Percentiles rank a stretch among this genome's conserved stretches.
These are phyloP conservation scores for Eupithecia pulchellata DNA, from an alignment of 2,888 invertebrate genomes.

Conservation along the genomic window DNA sequence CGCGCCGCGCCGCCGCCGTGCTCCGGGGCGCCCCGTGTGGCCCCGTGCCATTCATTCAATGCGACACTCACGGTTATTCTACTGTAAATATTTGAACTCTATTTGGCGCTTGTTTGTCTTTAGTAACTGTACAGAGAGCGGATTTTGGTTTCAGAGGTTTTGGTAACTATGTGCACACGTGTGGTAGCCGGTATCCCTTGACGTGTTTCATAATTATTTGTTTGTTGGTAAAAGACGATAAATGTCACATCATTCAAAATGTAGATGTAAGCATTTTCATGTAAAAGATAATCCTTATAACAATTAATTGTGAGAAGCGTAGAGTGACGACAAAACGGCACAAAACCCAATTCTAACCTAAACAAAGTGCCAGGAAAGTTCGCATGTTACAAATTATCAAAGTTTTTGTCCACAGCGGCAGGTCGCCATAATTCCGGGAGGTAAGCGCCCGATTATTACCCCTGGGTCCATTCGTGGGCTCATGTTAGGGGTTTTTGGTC, in stretches of 20 bases:
- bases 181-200: neutral
- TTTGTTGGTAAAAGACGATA: neutral
- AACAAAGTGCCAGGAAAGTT: slow-evolving; percentile 25
- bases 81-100: slow-evolving; percentile 3
- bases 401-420: slow-evolving; percentile 38
- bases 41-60: slow-evolving; percentile 9
- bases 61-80: neutral
- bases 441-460: slow-evolving; percentile 41
- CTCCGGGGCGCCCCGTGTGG: no score
- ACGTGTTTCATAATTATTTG: neutral
- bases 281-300: slow-evolving; percentile 1
- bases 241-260: neutral
- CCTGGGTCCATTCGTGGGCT: slow-evolving; percentile 36
- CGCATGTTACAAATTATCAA: slow-evolving; percentile 39
- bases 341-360: slow-evolving; percentile 4
- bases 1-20: no score
- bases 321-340: neutral
- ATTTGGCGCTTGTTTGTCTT: neutral
- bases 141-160: neutral
- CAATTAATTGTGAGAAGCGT: slow-evolving; percentile 11
- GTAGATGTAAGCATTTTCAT: neutral
- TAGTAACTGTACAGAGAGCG: neutral
- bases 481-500: slow-evolving; percentile 41
- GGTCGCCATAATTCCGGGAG: slow-evolving; percentile 33
- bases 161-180: neutral